Evolutionary conservation across 1,140 invertebrate genomes (phyloP).

Genomic region (Brachystomella parvula): DNA sequence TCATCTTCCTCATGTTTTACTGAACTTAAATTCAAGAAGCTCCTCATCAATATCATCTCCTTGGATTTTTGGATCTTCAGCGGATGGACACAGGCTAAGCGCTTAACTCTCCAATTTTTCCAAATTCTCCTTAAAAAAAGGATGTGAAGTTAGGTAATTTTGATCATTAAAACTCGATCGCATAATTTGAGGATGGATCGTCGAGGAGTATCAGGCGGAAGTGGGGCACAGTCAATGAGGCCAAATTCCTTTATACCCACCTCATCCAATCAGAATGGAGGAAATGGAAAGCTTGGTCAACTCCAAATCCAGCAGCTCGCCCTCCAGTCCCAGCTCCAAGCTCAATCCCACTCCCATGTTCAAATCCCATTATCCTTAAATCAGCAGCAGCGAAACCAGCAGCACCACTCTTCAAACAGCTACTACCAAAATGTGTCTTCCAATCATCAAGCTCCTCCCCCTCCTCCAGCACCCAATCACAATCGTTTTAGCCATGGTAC

Average conservation of each 20-base stretch:
- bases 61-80: neutral
- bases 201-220: neutral
- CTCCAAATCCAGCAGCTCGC: slow-evolving; percentile 7
- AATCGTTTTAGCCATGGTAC: neutral
- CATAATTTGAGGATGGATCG: neutral
- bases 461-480: slow-evolving; percentile 3
- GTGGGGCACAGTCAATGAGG: slow-evolving; percentile 13
- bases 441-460: too few species aligned
- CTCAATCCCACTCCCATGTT: slow-evolving; percentile 5
- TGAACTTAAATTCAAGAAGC: too few species aligned
- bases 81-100: neutral
- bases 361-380: neutral
- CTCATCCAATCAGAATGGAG: slow-evolving; percentile 4
- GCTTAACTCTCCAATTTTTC: neutral
- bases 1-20: too few species aligned
- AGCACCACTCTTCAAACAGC: too few species aligned
- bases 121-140: neutral
- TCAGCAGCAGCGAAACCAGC: neutral
- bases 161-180: neutral
- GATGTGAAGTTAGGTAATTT: neutral
- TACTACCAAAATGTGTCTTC: too few species aligned
- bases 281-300: neutral
- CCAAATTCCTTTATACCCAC: slow-evolving; percentile 36
- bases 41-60: too few species aligned
- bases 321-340: slow-evolving; percentile 9